A percentile compares a stretch with the other conserved stretches of the same genome.
Conservation (phyloP, 1,140 invertebrate genomes). For the Drosophila serrata region DNA sequence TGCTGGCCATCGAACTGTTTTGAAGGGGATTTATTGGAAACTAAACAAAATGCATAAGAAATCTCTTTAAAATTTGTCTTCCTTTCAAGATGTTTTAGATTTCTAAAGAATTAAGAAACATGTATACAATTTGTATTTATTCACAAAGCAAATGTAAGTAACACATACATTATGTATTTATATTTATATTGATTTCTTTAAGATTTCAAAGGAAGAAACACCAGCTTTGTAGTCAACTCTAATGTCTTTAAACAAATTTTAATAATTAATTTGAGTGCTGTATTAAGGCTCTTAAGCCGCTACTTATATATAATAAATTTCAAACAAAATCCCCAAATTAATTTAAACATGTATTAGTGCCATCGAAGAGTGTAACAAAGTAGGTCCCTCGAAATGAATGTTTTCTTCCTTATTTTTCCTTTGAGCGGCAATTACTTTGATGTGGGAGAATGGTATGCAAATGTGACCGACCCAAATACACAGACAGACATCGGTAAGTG, state of each 20-base stretch:
- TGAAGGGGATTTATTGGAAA: constrained; percentile 51
- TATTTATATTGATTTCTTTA: background rate
- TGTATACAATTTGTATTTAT: background rate
- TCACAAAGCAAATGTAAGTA: too few relatives aligned
- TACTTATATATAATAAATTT: background rate
- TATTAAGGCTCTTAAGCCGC: too few relatives aligned
- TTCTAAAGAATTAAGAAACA: background rate
- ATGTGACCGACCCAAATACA: constrained; percentile 14
- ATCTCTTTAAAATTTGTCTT: background rate
- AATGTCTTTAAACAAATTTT: background rate
- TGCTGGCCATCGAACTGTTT: constrained; percentile 51
- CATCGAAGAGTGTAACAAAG: background rate
- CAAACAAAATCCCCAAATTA: background rate
- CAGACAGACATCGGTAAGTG: constrained; percentile 23
- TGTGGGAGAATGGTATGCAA: constrained; percentile 11
- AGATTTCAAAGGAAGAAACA: background rate
- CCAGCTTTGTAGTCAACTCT: background rate
- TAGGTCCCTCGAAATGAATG: background rate
- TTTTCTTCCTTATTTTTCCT: background rate
- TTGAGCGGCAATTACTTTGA: constrained; percentile 11
- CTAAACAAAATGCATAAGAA: background rate
- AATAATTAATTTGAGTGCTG: background rate
- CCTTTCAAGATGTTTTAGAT: background rate
- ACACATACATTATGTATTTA: background rate
- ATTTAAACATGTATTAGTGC: background rate